Conservation (phyloP, 1,140 invertebrate genomes). For the Catajapyx aquilonaris region DNA sequence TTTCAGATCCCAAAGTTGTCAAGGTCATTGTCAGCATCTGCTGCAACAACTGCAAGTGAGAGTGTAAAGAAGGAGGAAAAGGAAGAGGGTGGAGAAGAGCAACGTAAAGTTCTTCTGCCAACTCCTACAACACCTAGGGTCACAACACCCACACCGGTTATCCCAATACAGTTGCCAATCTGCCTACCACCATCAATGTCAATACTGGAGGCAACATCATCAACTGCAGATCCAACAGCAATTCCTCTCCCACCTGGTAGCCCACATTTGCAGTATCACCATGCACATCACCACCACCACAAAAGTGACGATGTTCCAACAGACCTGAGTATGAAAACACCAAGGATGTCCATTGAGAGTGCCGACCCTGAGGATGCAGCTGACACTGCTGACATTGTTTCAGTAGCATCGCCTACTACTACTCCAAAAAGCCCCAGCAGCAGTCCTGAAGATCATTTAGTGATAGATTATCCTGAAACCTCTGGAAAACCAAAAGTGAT, state of each 20-base stretch:
- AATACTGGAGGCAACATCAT: slow-evolving; percentile 9
- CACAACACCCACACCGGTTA: slow-evolving; percentile 9
- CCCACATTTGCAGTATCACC: no score
- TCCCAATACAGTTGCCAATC: slow-evolving; percentile 10
- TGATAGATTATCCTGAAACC: no score
- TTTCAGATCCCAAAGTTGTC: slow-evolving; percentile 70
- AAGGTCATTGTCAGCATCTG: neutral
- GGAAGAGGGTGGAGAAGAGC: neutral
- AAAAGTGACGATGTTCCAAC: slow-evolving; percentile 1
- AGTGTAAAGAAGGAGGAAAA: slow-evolving; percentile 1
- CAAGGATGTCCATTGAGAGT: neutral
- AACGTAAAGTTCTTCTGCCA: slow-evolving; percentile 15
- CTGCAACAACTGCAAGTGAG: neutral
- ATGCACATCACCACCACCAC: slow-evolving; percentile 4
- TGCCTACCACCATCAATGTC: no score
- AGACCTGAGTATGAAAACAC: neutral
- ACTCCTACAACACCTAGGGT: slow-evolving; percentile 12
- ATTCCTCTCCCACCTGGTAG: no score
- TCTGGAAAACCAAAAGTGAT: no score
- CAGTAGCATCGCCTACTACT: no score
- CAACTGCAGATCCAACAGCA: slow-evolving; percentile 10
- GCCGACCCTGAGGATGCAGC: no score
- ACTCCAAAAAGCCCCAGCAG: no score
- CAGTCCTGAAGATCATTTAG: no score
- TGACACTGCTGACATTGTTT: no score